Evolutionary conservation across 2,797 vertebrate species (phyloP).

Genomic region (Vireo griseus): DNA sequence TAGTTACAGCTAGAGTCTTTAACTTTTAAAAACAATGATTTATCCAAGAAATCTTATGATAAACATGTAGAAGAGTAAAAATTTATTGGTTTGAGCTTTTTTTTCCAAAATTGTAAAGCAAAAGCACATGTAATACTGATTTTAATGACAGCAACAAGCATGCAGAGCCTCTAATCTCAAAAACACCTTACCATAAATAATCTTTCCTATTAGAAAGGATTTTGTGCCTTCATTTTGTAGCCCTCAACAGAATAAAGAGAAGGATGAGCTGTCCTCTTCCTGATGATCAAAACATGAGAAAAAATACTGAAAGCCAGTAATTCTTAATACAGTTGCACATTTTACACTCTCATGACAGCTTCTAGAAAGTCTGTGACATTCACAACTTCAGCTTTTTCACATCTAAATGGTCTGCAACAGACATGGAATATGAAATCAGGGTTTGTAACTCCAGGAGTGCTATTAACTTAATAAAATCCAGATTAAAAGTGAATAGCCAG

Average conservation of each 20-base stretch:
- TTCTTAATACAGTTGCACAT: rapidly evolving
- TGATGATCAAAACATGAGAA: background rate
- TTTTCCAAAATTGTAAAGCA: background rate
- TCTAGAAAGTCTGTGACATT: background rate
- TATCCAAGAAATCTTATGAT: background rate
- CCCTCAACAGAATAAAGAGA: background rate
- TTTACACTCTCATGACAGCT: background rate
- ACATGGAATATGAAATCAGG: background rate
- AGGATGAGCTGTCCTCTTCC: background rate
- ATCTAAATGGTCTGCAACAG: background rate
- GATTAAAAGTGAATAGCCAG: background rate
- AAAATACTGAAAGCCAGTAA: background rate
- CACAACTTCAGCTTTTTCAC: background rate
- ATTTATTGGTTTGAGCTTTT: background rate
- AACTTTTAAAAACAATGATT: background rate
- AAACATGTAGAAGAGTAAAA: background rate
- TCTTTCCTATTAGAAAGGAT: background rate
- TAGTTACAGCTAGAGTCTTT: background rate
- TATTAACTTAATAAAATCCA: background rate
- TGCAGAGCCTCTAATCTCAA: background rate
- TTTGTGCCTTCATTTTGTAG: rapidly evolving
- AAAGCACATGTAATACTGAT: background rate
- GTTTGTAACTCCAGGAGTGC: background rate
- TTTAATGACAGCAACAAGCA: background rate
- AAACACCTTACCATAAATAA: background rate